phyloP scores from a whole-genome alignment of 2,113 vertebrate genomes.

The Athene noctua region DNA sequence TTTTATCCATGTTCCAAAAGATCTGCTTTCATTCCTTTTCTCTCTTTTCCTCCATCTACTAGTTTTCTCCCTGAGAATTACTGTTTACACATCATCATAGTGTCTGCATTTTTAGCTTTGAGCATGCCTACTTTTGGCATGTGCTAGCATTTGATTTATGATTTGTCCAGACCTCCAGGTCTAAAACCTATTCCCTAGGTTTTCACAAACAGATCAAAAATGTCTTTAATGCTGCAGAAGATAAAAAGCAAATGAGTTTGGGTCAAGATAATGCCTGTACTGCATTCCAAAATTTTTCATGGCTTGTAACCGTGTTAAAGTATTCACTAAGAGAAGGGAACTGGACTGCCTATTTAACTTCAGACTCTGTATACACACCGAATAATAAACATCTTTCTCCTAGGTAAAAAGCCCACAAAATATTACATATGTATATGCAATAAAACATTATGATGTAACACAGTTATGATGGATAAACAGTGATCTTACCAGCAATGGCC shows the following conservation, averaged over 20 bases:
- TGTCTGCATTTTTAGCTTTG: background rate
- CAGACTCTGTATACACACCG: background rate
- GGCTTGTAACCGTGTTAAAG: background rate
- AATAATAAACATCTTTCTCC: background rate
- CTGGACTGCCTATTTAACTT: background rate
- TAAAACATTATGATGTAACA: background rate
- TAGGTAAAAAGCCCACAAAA: background rate
- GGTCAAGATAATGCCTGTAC: constrained; percentile 9
- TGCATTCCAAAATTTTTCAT: background rate
- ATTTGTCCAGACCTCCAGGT: constrained; percentile 4
- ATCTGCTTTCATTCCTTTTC: background rate
- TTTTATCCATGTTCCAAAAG: background rate
- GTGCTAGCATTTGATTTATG: constrained; percentile 43
- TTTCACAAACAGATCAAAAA: constrained; percentile 28
- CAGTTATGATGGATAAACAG: background rate
- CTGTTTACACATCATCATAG: background rate
- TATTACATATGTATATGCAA: background rate
- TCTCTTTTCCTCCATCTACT: background rate
- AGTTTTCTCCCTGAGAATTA: constrained; percentile 17
- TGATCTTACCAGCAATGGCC: constrained; percentile 14
- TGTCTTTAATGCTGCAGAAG: background rate
- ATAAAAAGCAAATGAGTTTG: constrained; percentile 25
- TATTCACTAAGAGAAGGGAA: background rate
- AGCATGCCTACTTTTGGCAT: background rate
- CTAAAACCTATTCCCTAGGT: constrained; percentile 39